Evolutionary conservation across 2,113 vertebrate species (phyloP), one percentile per base, ranked within the genome.

Genomic region (Gasterosteus aculeatus): DNA sequence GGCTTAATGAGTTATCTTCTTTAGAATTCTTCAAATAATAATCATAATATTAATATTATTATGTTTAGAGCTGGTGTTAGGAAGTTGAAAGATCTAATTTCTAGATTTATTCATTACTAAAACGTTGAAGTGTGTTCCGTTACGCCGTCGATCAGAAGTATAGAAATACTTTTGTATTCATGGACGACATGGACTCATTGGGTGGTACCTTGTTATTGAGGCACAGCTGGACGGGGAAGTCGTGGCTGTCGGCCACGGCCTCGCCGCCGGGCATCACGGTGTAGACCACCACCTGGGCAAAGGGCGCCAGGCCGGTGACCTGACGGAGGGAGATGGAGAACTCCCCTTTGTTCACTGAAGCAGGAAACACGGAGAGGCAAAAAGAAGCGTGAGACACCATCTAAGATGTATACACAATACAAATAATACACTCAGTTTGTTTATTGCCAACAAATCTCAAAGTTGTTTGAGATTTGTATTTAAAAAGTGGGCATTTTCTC

Each of bases 281-380:
- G 62, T 95, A 97, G 39, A 98, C 77, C 11, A 96, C 89, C 66
- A 97, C 16, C 69, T 97, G 95, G 12, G 95, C 94, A 1, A 93
- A 2, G 0, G 97, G 97, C 7, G 95, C 91, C 61, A 95, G 84
- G 56, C 93, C 77, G 18, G 77, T 41, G 12, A 92, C 33, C 63
- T 93, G 74, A 2, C 54, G 66, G 35, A 98, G 59, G 0, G 79
- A 9, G 0, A 97, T 0, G 0, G 74, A 71, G 60, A 97, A 74
- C 38, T 88, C 70, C 1, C 96, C 96, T 47, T 46, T 89, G 84
- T 92, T 93, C 41, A 90, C 92, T 93, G 69, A 9, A 22, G 46
- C 15, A 65, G 3, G 19, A 62, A 63, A 75, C 42, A 73, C 11
- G 72, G 5, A 51, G 11, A 57, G 7, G 29, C 18, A 70, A 39